A percentile compares a stretch with the other conserved stretches of the same genome.
Conservation (phyloP, 2,113 vertebrate species). For the Atrichornis clamosus region DNA sequence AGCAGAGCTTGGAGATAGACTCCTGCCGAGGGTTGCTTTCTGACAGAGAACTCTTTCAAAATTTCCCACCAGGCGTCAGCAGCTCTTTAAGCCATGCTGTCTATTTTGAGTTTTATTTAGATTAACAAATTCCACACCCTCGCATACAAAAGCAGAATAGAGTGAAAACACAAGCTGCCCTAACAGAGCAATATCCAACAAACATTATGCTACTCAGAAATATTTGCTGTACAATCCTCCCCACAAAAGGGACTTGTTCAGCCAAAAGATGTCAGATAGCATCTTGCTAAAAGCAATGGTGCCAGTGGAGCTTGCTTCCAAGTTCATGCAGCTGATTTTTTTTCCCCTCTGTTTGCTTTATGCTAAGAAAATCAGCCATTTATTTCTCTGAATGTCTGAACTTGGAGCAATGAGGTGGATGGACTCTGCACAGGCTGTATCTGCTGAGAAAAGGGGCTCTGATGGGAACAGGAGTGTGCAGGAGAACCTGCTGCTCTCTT, state of each 20-base stretch:
- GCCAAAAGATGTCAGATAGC: constrained; percentile 82
- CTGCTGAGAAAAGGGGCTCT: neutral
- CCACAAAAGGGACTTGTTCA: constrained; percentile 76
- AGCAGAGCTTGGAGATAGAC: neutral
- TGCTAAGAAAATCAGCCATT: neutral
- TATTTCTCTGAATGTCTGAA: constrained; percentile 1
- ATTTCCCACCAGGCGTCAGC: constrained; percentile 74
- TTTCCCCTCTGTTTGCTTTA: neutral
- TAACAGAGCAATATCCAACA: constrained; percentile 78
- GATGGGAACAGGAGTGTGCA: neutral
- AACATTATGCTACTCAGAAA: constrained; percentile 82
- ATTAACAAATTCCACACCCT: constrained; percentile 83
- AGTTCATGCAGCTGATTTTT: constrained; percentile 70
- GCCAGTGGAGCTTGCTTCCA: constrained; percentile 70
- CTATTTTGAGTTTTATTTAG: constrained; percentile 85
- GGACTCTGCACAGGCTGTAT: neutral
- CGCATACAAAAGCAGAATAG: constrained; percentile 77
- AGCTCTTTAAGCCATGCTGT: constrained; percentile 70
- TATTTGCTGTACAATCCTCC: constrained; percentile 78
- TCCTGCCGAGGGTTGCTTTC: constrained; percentile 55
- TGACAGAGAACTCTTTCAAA: constrained; percentile 60
- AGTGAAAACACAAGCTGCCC: constrained; percentile 82
- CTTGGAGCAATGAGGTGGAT: neutral
- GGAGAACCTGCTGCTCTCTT: neutral
- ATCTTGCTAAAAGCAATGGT: constrained; percentile 77